phyloP scores from a whole-genome alignment of 1,140 invertebrate species.

The Tetraneura akinire region DNA sequence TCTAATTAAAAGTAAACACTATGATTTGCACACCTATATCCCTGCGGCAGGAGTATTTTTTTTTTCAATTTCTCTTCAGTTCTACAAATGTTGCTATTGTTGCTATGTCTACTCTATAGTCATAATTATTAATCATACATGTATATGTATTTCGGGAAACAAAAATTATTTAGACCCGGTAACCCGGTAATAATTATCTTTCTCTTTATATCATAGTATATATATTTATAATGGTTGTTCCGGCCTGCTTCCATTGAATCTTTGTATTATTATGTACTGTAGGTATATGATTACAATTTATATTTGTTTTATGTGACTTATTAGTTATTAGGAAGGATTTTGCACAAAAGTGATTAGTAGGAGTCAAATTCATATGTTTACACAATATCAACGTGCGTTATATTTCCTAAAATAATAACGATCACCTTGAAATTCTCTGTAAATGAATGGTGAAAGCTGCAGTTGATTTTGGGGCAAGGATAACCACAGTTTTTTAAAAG shows the following conservation, averaged over 20 bases:
- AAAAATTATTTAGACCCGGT: no score
- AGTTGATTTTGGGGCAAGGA: constrained; percentile 47
- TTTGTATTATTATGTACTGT: neutral
- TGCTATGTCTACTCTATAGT: no score
- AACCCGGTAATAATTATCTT: neutral
- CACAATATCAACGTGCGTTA: constrained; percentile 35
- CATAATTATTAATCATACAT: no score
- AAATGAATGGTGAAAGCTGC: constrained; percentile 31
- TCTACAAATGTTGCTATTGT: no score
- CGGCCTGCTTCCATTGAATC: constrained; percentile 19
- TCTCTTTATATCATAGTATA: no score
- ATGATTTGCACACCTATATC: no score
- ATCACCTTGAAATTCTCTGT: constrained; percentile 28
- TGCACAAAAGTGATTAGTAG: constrained; percentile 21
- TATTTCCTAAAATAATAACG: constrained; percentile 51
- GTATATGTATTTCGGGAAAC: no score
- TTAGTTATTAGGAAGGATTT: constrained; percentile 31
- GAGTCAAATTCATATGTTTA: constrained; percentile 32
- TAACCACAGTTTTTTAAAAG: constrained; percentile 38
- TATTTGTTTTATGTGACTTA: neutral
- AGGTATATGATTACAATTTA: neutral
- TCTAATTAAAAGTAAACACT: no score
- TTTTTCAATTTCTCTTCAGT: no score
- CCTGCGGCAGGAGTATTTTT: no score
- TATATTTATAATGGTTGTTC: neutral